These are phyloP conservation scores for Pangasianodon hypophthalmus DNA, from an alignment of 2,113 vertebrate genomes.

Conservation along the genomic window DNA sequence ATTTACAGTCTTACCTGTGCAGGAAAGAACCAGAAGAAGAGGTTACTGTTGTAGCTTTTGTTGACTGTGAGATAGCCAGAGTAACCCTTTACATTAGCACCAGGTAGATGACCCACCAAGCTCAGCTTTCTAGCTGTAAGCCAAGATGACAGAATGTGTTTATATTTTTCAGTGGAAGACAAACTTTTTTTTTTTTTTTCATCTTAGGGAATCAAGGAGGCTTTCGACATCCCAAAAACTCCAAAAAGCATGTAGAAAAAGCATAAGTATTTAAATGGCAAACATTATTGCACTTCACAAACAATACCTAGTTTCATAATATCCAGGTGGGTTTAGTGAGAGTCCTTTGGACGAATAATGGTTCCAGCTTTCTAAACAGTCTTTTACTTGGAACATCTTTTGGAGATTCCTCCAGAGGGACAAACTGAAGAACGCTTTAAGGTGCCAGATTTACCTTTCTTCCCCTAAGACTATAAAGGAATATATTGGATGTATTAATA, in stretches of 20 bases:
- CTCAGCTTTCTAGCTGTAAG: constrained; percentile 75
- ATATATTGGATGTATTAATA: neutral
- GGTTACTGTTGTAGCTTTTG: constrained; percentile 82
- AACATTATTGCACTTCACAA: neutral
- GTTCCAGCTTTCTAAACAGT: neutral
- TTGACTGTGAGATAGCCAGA: constrained; percentile 81
- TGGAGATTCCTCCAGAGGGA: neutral
- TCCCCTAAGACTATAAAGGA: neutral
- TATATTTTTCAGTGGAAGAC: neutral
- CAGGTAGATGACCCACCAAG: constrained; percentile 72
- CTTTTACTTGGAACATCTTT: neutral
- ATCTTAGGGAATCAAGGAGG: no score
- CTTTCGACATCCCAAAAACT: neutral
- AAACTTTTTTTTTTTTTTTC: neutral
- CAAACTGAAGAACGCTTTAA: neutral
- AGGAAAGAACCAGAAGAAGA: constrained; percentile 88
- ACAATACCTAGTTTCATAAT: neutral
- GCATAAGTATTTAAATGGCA: neutral
- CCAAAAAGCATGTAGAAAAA: neutral
- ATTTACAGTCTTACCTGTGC: constrained; percentile 71
- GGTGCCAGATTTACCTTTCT: neutral
- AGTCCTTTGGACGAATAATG: neutral
- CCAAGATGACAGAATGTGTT: neutral
- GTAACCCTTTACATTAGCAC: constrained; percentile 75
- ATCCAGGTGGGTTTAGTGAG: neutral